A percentile compares a stretch with the other conserved stretches of the same genome.
phyloP scores from a whole-genome alignment of 2,888 invertebrate species.

The Drosophila dives region DNA sequence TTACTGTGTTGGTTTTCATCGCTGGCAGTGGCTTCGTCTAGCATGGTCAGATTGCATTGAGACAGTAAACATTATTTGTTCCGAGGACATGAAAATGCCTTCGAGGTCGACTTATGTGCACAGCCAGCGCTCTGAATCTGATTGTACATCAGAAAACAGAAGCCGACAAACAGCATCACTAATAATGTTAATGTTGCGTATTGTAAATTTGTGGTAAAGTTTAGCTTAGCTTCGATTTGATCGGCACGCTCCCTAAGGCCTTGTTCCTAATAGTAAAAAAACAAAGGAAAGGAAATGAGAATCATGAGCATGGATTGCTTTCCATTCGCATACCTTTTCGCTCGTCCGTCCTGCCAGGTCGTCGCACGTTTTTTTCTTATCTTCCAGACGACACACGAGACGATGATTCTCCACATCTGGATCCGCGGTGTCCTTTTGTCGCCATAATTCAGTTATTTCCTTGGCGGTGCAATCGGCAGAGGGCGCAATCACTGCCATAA shows the following conservation, averaged over 20 bases:
- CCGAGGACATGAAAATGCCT: slow-evolving; percentile 45
- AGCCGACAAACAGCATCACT: slow-evolving; percentile 83
- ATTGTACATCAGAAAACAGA: slow-evolving; percentile 85
- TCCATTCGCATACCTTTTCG: background rate
- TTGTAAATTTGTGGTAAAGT: slow-evolving; percentile 86
- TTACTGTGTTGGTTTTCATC: slow-evolving; percentile 33
- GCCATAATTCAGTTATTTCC: slow-evolving; percentile 91
- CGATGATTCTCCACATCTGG: slow-evolving; percentile 89
- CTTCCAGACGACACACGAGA: slow-evolving; percentile 86
- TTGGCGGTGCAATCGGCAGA: slow-evolving; percentile 84
- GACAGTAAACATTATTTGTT: slow-evolving; percentile 82
- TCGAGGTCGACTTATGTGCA: slow-evolving; percentile 3
- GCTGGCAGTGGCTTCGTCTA: slow-evolving; percentile 66
- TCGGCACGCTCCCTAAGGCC: slow-evolving; percentile 80
- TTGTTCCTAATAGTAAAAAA: background rate
- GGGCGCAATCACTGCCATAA: slow-evolving; percentile 91
- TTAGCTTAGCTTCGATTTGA: slow-evolving; percentile 86
- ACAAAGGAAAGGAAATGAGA: background rate
- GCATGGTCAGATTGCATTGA: slow-evolving; percentile 81
- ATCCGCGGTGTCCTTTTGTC: slow-evolving; percentile 86
- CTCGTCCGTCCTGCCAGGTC: background rate
- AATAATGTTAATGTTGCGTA: slow-evolving; percentile 86
- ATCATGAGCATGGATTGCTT: background rate
- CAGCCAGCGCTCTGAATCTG: slow-evolving; percentile 57
- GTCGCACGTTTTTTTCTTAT: slow-evolving; percentile 26